Evolutionary conservation across 2,888 invertebrate species (phyloP), one percentile per base, ranked within the genome.

Genomic region (Ectemnius lituratus): DNA sequence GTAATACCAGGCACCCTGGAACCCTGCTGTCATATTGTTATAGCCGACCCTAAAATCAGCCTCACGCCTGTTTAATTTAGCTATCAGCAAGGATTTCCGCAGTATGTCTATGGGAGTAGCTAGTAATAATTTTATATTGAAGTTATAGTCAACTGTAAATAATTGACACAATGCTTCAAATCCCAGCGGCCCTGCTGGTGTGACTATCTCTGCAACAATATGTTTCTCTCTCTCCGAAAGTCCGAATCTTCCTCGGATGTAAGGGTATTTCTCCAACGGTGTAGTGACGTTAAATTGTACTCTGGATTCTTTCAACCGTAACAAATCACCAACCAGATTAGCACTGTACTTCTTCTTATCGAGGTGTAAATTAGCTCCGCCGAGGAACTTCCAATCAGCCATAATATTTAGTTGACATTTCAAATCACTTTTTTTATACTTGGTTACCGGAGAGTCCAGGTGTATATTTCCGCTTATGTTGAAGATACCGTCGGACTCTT

Each of bases 1-100:
- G 90, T 93, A 95, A 85, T 94, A 94, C 95, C 96, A 96, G 57
- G 95, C 94, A 57, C 96, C 96, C 0, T 94, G 94, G 88, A 96
- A 95, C 8, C 97, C 97, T 37, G 95, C 92, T 63, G 94, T 93
- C 85, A 95, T 92, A 62, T 93, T 93, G 80, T 96, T 96, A 94
- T 95, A 96, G 20, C 95, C 95, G 23, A 95, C 92, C 68, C 96
- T 92, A 88, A 96, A 94, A 85, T 97, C 96, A 27, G 95, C 92
- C 86, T 94, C 94, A 84, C 95, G 93, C 0, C 92, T 90, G 68
- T 94, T 94, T 14, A 96, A 90, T 89, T 95, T 96, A 0, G 94
- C 96, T 0, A 94, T 93, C 4, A 96, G 60, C 69, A 95, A 92
- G 0, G 95, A 92, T 85, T 94, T 93, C 82, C 93, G 94, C 27